phyloP scores from a whole-genome alignment of 2,113 vertebrate genomes.

The Gavialis gangeticus region DNA sequence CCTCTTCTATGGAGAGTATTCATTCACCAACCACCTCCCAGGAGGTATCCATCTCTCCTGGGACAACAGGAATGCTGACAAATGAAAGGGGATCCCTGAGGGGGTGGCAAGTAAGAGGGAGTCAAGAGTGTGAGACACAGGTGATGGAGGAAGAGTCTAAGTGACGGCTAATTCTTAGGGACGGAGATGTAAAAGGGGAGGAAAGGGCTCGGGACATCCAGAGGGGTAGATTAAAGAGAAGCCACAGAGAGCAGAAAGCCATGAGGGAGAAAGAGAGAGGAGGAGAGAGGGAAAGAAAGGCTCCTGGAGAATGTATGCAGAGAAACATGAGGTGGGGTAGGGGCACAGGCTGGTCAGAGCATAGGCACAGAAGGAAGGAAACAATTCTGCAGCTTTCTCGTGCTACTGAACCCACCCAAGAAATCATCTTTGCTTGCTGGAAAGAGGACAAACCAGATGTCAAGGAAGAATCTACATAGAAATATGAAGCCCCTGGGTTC shows the following conservation, averaged over 20 bases:
- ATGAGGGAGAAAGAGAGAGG: neutral
- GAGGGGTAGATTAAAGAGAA: neutral
- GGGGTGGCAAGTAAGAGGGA: neutral
- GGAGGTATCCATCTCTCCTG: neutral
- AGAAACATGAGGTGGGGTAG: neutral
- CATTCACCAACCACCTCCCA: neutral
- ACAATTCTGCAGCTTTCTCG: neutral
- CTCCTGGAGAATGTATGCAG: neutral
- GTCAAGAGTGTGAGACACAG: neutral
- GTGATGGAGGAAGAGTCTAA: neutral
- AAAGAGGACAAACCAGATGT: neutral
- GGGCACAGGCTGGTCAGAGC: neutral
- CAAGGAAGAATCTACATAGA: neutral
- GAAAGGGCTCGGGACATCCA: neutral
- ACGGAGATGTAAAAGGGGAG: neutral
- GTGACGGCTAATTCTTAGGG: neutral
- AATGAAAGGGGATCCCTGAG: neutral
- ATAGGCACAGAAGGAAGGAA: accelerated
- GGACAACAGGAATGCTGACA: neutral
- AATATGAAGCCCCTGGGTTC: neutral
- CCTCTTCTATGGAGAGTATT: neutral
- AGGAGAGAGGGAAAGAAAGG: accelerated
- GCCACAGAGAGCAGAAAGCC: neutral
- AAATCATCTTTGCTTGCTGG: neutral
- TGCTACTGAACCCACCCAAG: neutral